These are phyloP conservation scores for Yasuhikotakia modesta DNA, from an alignment of 2,797 vertebrate species.

Conservation along the genomic window DNA sequence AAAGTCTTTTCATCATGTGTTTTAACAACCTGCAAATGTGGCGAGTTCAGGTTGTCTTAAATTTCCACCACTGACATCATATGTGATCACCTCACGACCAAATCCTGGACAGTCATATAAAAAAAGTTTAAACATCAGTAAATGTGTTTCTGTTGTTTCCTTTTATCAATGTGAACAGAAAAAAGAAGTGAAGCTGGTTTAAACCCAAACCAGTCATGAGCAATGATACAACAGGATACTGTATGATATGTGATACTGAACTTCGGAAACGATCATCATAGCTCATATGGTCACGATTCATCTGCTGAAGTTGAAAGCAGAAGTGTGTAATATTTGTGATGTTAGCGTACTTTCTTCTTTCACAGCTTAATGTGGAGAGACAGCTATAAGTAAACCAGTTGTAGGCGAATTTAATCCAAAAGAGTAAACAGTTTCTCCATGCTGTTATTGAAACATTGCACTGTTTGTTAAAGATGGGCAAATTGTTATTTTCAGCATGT, in stretches of 20 bases:
- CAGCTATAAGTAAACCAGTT: not conserved
- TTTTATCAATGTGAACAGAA: not conserved
- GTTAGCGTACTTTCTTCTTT: not conserved
- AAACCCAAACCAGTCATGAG: not conserved
- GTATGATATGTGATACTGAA: slow-evolving; percentile 2
- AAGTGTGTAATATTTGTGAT: not conserved
- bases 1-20: slow-evolving; percentile 11
- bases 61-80: slow-evolving; percentile 39
- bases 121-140: not conserved
- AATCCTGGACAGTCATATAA: slow-evolving; percentile 1
- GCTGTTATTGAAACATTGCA: not conserved
- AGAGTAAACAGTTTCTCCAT: not conserved
- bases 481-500: not conserved
- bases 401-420: not conserved
- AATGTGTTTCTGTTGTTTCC: not conserved
- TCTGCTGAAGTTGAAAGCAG: not conserved
- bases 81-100: not conserved
- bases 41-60: slow-evolving; percentile 15
- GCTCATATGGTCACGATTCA: slow-evolving; percentile 5
- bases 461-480: not conserved
- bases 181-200: not conserved
- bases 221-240: not conserved
- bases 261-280: not conserved
- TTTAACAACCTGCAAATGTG: slow-evolving; percentile 4
- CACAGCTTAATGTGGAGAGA: not conserved